Evolutionary conservation across 2,888 invertebrate species (phyloP).

Genomic region (Drosophila suboccidentalis): DNA sequence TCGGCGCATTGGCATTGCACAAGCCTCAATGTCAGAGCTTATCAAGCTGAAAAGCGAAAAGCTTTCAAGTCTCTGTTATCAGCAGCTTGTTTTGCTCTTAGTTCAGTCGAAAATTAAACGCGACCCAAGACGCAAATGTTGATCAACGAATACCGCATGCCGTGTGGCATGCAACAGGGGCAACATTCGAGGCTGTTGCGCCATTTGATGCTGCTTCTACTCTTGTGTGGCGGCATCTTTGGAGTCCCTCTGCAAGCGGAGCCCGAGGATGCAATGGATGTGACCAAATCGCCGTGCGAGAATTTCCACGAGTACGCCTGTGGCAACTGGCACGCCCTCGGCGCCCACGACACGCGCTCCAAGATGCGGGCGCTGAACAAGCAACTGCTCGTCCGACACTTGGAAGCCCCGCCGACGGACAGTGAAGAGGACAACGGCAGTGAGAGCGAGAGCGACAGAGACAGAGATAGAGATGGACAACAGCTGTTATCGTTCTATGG

Average conservation of each 20-base stretch:
- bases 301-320: slow-evolving; percentile 95
- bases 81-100: neutral
- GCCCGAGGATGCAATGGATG: slow-evolving; percentile 56
- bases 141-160: neutral
- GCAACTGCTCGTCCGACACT: slow-evolving; percentile 64
- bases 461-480: neutral
- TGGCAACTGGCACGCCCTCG: slow-evolving; percentile 90
- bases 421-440: neutral
- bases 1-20: slow-evolving; percentile 48
- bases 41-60: slow-evolving; percentile 4
- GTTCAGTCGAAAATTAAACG: slow-evolving; percentile 14
- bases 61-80: neutral
- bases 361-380: slow-evolving; percentile 71
- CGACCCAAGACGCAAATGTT: slow-evolving; percentile 1
- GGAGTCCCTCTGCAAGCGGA: slow-evolving; percentile 10
- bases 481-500: slow-evolving; percentile 60
- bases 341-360: slow-evolving; percentile 71
- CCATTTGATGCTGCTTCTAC: neutral
- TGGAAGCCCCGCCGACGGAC: slow-evolving; percentile 41
- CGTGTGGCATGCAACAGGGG: slow-evolving; percentile 11
- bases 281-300: slow-evolving; percentile 89
- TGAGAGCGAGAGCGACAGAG: neutral
- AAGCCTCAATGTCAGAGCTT: slow-evolving; percentile 51
- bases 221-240: slow-evolving; percentile 1
- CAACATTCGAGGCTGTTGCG: neutral